Evolutionary conservation across 1,140 invertebrate species (phyloP), one percentile per base, ranked within the genome.

Genomic region (Daktulosphaira vitifoliae): DNA sequence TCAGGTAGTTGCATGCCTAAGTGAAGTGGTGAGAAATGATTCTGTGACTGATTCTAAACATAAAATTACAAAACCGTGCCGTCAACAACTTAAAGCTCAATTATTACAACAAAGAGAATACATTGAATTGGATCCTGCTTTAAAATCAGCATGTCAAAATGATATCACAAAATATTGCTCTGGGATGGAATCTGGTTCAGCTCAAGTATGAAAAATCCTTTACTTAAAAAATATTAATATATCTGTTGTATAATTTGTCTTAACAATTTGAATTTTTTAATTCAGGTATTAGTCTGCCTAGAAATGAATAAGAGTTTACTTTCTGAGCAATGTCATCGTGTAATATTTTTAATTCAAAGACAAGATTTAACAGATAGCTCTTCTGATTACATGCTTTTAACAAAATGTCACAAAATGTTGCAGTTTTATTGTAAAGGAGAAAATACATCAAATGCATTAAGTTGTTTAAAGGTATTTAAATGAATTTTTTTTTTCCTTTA

Each of bases 1-100:
- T 22, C 87, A 94, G 70, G 91, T 98, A 9, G 87, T 98, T 9
- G 81, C 82, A 46, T 98, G 96, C 76, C 79, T 98, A 15, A 96
- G 92, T 76, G 85, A 89, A 74, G 84, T 88, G 62, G 86, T 96
- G 29, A 81, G 88, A 64, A 90, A 94, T 73, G 92, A 96, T 72
- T 93, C 92, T 33, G 81, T 97, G 25, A 77, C 78, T 20, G 85
- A 87, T 49, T 81, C 82, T 23, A 83, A 84, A 54, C 89, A 87
- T 68, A 81, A 84, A 69, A 85, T 98, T 69, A 82, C 85, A 8
- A 89, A 86, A 72, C 83, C 88, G 20, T 97, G 94, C 73, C 81
- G 91, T 26, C 87, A 90, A 71, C 92, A 97, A 74, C 75, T 98
- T 48, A 86, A 82, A 72, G 82, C 86, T 3, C 93, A 97, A 73